Percentiles rank a stretch among this genome's conserved stretches.
Conservation (phyloP, 2,888 invertebrate genomes). For the Alcis repandata region DNA sequence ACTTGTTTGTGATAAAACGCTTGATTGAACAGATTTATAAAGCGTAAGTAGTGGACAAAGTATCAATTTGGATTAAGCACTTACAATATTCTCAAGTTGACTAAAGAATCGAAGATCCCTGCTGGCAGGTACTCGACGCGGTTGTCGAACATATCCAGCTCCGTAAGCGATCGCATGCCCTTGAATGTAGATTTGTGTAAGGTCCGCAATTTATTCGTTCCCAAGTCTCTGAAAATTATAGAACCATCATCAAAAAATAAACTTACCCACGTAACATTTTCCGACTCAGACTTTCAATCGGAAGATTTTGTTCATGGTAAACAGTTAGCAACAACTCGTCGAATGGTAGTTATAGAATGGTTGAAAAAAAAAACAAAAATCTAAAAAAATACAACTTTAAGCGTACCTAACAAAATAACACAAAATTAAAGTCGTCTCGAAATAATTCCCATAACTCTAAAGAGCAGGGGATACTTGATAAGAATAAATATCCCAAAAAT, state of each 20-base stretch:
- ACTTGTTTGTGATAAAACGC: conserved; percentile 17
- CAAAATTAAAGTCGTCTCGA: no score
- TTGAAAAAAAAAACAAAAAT: no score
- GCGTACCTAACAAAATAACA: no score
- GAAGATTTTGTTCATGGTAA: no score
- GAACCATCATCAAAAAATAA: background rate
- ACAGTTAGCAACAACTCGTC: no score
- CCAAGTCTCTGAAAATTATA: conserved; percentile 88
- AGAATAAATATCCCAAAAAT: background rate
- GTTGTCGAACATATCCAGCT: conserved; percentile 91
- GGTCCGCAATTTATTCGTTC: conserved; percentile 89
- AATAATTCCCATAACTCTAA: no score
- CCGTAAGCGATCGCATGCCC: conserved; percentile 88
- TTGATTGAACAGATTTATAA: conserved; percentile 13
- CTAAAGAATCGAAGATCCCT: conserved; percentile 88
- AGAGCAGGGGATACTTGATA: no score
- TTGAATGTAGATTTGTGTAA: conserved; percentile 90
- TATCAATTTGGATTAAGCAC: conserved; percentile 55
- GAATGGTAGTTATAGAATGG: no score
- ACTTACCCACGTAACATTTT: no score
- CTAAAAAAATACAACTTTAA: no score
- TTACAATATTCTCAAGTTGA: conserved; percentile 89
- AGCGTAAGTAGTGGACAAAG: background rate
- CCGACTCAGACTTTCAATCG: no score
- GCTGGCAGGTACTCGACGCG: conserved; percentile 89